Evolutionary conservation across 2,888 invertebrate species (phyloP), one percentile per base, ranked within the genome.

Genomic region (Catotricha subobsoleta): DNA sequence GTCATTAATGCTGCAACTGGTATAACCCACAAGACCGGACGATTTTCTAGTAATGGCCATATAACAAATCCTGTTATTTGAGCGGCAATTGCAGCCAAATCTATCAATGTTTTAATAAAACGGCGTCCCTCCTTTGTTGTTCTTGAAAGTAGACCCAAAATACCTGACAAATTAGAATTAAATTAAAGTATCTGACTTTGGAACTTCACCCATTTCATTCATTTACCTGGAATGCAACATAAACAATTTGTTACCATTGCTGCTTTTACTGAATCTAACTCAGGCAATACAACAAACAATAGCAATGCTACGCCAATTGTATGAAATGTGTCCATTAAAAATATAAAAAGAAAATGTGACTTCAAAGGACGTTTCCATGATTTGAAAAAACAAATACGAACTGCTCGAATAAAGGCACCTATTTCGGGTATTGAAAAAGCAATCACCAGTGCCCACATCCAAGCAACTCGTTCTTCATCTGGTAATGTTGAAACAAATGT

Each of bases 171-270:
- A 16, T 40, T 5, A 29, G 29, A n/a, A 4, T 29, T 10, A 25
- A 25, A 25, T 10, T 10, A 10, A 25, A 8, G 7, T 25, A 8
- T 8, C 8, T 10, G 25, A 25, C 10, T 25, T 25, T 10, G 10
- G 10, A 8, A 7, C 7, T 25, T 13, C 20, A 7, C n/a, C 13
- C 23, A 20, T 38, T 16, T 16, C 18, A 29, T 74, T n/a, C 9
- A 62, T 43, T 76, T 64, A 15, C 81, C 82, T 2, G 97, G 97
- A 31, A 94, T 69, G 50, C 95, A 79, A 59, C 92, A 94, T 41
- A 95, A 72, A 53, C 92, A 92, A 60, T 92, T 94, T 20, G 92
- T 92, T 48, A 97, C 67, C 88, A 94, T 92, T 28, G 91, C 87
- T 31, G 91, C 94, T 60, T 90, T 87, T 42, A 94, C 80, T 5